phyloP scores from a whole-genome alignment of 2,797 vertebrate genomes.

The Anabacerthia variegaticeps region DNA sequence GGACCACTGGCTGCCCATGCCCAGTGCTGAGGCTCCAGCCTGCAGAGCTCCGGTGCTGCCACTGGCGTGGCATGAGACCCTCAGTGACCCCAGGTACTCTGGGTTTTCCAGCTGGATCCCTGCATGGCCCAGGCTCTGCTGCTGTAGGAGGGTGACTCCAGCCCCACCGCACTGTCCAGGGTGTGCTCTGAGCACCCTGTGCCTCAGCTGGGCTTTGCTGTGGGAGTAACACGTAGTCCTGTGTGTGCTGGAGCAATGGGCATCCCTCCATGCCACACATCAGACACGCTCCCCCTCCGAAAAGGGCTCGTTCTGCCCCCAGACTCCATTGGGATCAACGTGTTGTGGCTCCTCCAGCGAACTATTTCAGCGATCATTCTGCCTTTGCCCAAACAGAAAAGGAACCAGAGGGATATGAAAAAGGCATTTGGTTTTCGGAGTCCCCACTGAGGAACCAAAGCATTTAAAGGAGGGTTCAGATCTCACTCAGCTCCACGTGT shows the following conservation, averaged over 20 bases:
- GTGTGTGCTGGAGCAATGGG: background rate
- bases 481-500: fast-evolving
- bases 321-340: background rate
- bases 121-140: background rate
- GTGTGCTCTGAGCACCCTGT: background rate
- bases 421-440: background rate
- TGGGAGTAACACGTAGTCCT: fast-evolving
- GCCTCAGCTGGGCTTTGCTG: background rate
- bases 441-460: background rate
- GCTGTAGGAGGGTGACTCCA: background rate
- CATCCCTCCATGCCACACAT: background rate
- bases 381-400: background rate
- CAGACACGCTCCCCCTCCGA: fast-evolving
- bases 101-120: background rate
- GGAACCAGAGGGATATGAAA: background rate
- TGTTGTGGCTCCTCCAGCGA: background rate
- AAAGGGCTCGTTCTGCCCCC: background rate
- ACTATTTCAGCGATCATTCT: background rate
- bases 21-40: background rate
- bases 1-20: background rate
- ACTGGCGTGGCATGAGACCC: fast-evolving
- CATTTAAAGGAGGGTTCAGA: background rate
- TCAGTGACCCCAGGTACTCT: background rate
- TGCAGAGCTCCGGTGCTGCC: background rate
- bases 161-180: background rate